Percentiles rank a stretch among this genome's conserved stretches.
These are phyloP conservation scores for Catharus fuscescens DNA, from an alignment of 2,113 vertebrate species.

Conservation along the genomic window DNA sequence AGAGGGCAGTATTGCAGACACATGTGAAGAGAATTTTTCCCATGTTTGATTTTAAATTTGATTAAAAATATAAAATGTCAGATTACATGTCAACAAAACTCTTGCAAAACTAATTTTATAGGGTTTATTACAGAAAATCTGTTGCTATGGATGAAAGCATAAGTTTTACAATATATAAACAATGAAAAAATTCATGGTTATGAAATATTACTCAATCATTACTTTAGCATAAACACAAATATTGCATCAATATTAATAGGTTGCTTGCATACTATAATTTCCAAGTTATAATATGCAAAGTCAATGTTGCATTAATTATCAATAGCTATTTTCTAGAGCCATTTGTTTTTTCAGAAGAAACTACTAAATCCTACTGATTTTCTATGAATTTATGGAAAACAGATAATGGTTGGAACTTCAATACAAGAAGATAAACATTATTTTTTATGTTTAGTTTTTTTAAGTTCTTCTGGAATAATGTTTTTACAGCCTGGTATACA, in stretches of 20 bases:
- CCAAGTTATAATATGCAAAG: not conserved
- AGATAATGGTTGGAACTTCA: not conserved
- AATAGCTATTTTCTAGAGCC: not conserved
- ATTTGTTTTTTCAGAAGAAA: not conserved
- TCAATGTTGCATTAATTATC: not conserved
- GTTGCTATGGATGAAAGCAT: not conserved
- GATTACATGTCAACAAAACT: not conserved
- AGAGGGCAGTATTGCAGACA: slow-evolving; percentile 11
- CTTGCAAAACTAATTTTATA: not conserved
- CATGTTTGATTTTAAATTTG: not conserved
- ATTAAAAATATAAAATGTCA: not conserved
- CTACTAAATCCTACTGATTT: not conserved
- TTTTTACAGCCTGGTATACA: not conserved
- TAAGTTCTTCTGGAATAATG: not conserved
- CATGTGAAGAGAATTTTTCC: not conserved
- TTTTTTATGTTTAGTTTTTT: not conserved
- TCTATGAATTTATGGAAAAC: not conserved
- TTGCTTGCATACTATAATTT: not conserved
- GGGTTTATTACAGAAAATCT: not conserved
- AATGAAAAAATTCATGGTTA: not conserved
- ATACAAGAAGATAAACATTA: not conserved
- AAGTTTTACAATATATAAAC: not conserved
- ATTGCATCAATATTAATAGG: not conserved
- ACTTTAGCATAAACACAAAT: not conserved
- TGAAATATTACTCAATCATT: not conserved